Evolutionary conservation across 2,797 vertebrate species (phyloP).

Genomic region (Hipposideros larvatus): DNA sequence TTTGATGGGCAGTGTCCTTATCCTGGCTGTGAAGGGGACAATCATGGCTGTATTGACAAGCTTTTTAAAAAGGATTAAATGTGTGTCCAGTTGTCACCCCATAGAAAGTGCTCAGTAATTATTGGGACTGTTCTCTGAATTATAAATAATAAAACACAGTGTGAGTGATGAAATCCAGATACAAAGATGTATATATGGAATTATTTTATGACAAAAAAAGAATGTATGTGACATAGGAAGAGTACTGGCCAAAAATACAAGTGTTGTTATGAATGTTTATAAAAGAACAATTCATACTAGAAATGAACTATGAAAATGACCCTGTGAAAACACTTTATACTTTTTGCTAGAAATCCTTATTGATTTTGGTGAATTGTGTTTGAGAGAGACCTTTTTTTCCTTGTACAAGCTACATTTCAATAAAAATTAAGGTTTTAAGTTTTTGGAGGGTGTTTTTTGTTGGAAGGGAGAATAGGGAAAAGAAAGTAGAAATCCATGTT

Average conservation of each 20-base stretch:
- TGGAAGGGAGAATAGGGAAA: not conserved
- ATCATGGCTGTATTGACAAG: not conserved
- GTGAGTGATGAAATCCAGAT: not conserved
- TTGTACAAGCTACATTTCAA: not conserved
- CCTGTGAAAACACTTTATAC: not conserved
- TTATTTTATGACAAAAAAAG: slow-evolving; percentile 54
- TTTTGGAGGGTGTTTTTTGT: not conserved
- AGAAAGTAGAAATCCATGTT: slow-evolving; percentile 46
- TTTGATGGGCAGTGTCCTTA: not conserved
- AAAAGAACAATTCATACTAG: not conserved
- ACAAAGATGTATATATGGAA: not conserved
- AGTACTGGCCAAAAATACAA: not conserved
- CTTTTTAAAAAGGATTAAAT: slow-evolving; percentile 20
- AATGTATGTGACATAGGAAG: not conserved
- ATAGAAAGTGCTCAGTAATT: slow-evolving; percentile 9
- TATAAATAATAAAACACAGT: slow-evolving; percentile 25
- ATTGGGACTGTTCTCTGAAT: not conserved
- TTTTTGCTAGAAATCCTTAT: slow-evolving; percentile 33
- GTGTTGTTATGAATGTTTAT: slow-evolving; percentile 9
- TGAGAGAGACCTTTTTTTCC: not conserved
- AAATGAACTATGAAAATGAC: not conserved
- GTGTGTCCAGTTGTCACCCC: not conserved
- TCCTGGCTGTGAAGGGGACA: not conserved
- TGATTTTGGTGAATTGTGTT: slow-evolving; percentile 29
- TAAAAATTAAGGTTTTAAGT: not conserved